Percentiles rank a stretch among this genome's conserved stretches.
Conservation (phyloP, 2,113 vertebrate species). For the Isichthys henryi region DNA sequence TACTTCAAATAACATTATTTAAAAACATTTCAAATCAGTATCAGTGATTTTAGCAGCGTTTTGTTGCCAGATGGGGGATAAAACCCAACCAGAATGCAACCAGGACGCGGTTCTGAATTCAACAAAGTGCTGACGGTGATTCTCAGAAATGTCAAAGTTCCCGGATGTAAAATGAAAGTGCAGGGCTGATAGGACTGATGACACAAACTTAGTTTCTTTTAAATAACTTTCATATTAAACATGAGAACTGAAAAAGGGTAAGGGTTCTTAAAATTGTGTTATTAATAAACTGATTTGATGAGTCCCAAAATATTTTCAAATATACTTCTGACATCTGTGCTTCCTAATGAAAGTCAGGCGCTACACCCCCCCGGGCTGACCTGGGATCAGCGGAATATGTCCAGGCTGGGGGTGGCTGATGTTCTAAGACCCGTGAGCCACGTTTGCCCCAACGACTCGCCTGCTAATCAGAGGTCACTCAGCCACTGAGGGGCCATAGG, state of each 20-base stretch:
- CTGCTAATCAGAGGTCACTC: background rate
- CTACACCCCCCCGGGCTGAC: background rate
- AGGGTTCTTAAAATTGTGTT: background rate
- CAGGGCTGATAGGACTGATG: background rate
- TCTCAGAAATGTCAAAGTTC: background rate
- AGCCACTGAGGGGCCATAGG: background rate
- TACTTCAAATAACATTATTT: background rate
- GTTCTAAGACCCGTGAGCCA: background rate
- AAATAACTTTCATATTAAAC: background rate
- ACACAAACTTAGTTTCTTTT: background rate
- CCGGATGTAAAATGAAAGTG: background rate
- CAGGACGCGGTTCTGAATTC: background rate
- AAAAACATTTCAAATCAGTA: background rate
- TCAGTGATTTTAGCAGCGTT: background rate
- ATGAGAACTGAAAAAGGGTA: background rate
- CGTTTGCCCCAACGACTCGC: background rate
- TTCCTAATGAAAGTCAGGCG: background rate
- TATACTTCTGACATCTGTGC: background rate
- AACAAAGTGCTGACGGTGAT: background rate
- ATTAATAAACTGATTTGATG: background rate
- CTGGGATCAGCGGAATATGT: background rate
- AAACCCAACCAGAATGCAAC: background rate
- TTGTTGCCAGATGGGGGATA: background rate
- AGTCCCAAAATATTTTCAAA: background rate
- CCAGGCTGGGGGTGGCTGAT: background rate